A percentile compares a stretch with the other conserved stretches of the same genome.
These are phyloP conservation scores for Henicopernis longicauda DNA, from an alignment of 2,113 vertebrate genomes.

Conservation along the genomic window DNA sequence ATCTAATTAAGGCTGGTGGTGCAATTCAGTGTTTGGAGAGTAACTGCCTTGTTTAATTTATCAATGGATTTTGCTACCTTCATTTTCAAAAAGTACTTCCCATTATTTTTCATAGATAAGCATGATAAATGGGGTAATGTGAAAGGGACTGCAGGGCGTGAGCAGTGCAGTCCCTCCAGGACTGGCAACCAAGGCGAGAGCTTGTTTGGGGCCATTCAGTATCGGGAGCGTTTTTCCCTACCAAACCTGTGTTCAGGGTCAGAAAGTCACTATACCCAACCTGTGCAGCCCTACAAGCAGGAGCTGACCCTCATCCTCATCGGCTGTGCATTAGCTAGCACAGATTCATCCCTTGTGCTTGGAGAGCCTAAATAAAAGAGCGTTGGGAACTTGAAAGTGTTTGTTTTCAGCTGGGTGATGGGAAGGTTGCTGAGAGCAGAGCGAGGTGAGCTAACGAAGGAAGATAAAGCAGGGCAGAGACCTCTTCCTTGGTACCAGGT, in stretches of 20 bases:
- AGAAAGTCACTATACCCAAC: accelerated
- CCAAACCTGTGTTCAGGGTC: neutral
- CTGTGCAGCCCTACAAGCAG: neutral
- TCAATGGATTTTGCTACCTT: neutral
- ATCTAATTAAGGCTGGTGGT: slow-evolving; percentile 55
- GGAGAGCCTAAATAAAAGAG: neutral
- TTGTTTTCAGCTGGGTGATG: neutral
- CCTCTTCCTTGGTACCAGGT: neutral
- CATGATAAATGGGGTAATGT: accelerated
- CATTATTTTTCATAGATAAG: neutral
- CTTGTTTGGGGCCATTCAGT: neutral
- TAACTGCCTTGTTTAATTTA: neutral
- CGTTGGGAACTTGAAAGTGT: neutral
- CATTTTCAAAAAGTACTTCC: neutral
- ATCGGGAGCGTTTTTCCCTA: accelerated
- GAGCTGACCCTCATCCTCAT: neutral
- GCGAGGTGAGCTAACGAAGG: neutral
- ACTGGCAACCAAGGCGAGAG: neutral
- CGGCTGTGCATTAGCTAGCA: accelerated
- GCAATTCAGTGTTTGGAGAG: slow-evolving; percentile 1
- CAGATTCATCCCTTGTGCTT: neutral
- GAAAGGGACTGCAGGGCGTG: accelerated
- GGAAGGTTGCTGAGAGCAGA: neutral
- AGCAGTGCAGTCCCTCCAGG: neutral
- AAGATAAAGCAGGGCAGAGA: neutral